A percentile compares a stretch with the other conserved stretches of the same genome.
These are phyloP conservation scores for Camelus bactrianus DNA, from an alignment of 2,113 vertebrate genomes.

Conservation along the genomic window DNA sequence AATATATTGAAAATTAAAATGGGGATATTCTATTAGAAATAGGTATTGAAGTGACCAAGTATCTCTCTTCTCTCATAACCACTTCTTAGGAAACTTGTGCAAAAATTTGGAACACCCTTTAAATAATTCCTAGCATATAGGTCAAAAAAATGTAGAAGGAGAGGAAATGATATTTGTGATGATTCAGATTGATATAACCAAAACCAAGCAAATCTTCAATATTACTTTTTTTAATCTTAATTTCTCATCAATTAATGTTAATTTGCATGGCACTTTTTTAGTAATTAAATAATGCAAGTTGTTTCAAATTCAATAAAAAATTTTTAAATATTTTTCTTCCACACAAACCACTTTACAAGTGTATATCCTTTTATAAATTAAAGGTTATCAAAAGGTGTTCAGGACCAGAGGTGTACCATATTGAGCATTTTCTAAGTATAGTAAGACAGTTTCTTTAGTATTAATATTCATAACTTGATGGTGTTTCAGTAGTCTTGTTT, in stretches of 20 bases:
- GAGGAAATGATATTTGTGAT: not conserved
- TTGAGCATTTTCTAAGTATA: not conserved
- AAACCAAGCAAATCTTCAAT: slow-evolving; percentile 16
- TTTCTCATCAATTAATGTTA: slow-evolving; percentile 12
- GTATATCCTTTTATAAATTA: slow-evolving; percentile 29
- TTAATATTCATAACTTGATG: not conserved
- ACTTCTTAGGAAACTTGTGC: not conserved
- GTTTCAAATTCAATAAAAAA: slow-evolving; percentile 7
- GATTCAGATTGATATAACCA: not conserved
- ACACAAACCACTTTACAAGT: not conserved
- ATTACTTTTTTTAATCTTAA: slow-evolving; percentile 8
- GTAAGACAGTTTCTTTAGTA: not conserved
- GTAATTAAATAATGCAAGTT: not conserved
- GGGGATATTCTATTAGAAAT: not conserved
- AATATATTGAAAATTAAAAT: slow-evolving; percentile 42
- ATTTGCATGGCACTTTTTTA: slow-evolving; percentile 19
- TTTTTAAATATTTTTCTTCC: slow-evolving; percentile 35
- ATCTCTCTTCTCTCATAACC: not conserved
- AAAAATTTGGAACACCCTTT: slow-evolving; percentile 14
- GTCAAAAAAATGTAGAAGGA: not conserved
- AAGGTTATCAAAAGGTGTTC: slow-evolving; percentile 26
- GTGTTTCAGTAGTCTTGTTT: slow-evolving; percentile 48
- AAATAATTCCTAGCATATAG: not conserved
- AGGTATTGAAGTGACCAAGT: not conserved
- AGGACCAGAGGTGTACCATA: not conserved